These are phyloP conservation scores for Paradoxurus hermaphroditus DNA, from an alignment of 2,113 vertebrate genomes.

Conservation along the genomic window DNA sequence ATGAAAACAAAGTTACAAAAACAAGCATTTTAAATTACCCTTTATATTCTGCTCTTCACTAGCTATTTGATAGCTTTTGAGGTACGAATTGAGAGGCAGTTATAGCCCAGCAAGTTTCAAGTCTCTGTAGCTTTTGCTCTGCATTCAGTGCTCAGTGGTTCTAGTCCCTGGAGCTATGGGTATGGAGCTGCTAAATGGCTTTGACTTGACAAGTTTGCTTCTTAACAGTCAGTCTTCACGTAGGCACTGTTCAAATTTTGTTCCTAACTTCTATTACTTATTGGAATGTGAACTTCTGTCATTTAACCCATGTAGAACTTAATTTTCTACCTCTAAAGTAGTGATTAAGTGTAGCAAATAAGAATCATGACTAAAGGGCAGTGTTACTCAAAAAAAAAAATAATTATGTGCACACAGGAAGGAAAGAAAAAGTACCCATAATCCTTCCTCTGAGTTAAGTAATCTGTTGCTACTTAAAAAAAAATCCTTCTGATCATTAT, in stretches of 20 bases:
- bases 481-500: neutral
- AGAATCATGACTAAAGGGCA: neutral
- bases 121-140: neutral
- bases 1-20: constrained; percentile 12
- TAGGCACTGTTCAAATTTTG: neutral
- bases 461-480: neutral
- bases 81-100: neutral
- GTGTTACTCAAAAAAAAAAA: neutral
- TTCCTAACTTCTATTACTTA: neutral
- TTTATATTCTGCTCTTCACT: neutral
- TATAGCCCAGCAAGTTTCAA: neutral
- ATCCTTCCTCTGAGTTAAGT: neutral
- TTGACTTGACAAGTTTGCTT: neutral
- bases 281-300: neutral
- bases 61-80: neutral
- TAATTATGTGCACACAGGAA: neutral
- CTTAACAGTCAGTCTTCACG: neutral
- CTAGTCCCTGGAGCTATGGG: neutral
- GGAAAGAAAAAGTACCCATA: neutral
- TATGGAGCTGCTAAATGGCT: neutral
- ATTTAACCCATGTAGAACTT: neutral
- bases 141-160: neutral
- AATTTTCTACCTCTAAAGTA: neutral
- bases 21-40: constrained; percentile 10
- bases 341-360: constrained; percentile 7